Base-by-base conservation (phyloP, 2,797 vertebrate genomes). In the Octomys mimax region DNA sequence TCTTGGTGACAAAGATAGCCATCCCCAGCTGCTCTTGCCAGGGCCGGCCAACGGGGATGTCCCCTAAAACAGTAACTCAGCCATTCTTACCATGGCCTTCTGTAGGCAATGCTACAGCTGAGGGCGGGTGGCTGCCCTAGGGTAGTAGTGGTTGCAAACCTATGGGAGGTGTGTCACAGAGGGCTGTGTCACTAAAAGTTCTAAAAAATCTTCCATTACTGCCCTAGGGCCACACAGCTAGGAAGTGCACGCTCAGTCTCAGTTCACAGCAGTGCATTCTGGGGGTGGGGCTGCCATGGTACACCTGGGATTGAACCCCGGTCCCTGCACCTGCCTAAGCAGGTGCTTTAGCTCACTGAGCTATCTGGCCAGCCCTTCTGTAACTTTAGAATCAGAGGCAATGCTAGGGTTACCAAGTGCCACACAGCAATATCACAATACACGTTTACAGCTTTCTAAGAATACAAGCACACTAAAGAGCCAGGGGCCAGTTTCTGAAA, bases 391-490 rank as follows among this genome's bases (percentile, higher is more conserved):
- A 36, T 36, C 39, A 92, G 96, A 97, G 91, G 83, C 42, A 98
- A 97, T 36, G 97, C 94, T 94, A 89, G 68, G 97, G 96, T 97
- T 96, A 97, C 89, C 39, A 92, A 98, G 89, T 84, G 94, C 96
- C 61, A 97, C 94, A 95, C 94, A 96, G 96, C 97, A 96, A 97
- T 96, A 87, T 79, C 96, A 97, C 97, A 98, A 97, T 96, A 95
- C 12, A 62, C 36, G 83, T 87, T 97, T 85, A 81, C 96, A 90
- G 85, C 97, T 94, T 96, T 96, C 97, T 87, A 91, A 97, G 95
- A 90, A 94, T 87, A 86, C 70, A 86, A 52, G 77, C 75, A 93
- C 78, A 85, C 87, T 28, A 94, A 94, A 94, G 96, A 87, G 93
- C 81, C 61, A 12, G 0, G 57, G 93, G 96, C 95, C 96, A 90